Evolutionary conservation across 2,113 vertebrate species (phyloP).

Genomic region (Serinus canaria): DNA sequence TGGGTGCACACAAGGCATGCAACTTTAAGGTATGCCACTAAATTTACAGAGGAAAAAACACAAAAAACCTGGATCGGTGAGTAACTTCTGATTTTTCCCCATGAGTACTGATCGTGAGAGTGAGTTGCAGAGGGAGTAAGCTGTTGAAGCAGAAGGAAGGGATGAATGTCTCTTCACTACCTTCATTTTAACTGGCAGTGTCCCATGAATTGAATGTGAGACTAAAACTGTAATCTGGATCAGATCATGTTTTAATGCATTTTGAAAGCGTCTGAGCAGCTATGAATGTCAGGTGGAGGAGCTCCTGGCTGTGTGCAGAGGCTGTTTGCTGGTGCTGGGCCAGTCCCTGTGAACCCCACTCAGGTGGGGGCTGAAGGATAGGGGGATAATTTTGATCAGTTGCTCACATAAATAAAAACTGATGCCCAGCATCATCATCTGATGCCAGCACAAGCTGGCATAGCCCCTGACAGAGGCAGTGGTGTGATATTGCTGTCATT

Average conservation of each 20-base stretch:
- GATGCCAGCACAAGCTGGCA: not conserved
- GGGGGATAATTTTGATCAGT: not conserved
- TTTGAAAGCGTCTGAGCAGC: not conserved
- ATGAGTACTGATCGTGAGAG: not conserved
- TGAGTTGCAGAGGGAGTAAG: not conserved
- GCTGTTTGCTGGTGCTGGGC: not conserved
- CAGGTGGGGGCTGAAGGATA: not conserved
- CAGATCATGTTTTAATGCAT: not conserved
- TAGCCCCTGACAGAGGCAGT: not conserved
- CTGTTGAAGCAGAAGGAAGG: not conserved
- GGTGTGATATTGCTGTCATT: not conserved
- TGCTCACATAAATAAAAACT: not conserved
- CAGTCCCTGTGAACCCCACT: fast-evolving
- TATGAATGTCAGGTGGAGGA: not conserved
- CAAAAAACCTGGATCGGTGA: fast-evolving
- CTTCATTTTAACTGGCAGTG: not conserved
- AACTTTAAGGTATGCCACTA: not conserved
- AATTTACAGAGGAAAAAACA: not conserved
- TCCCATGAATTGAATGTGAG: not conserved
- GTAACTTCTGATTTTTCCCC: not conserved
- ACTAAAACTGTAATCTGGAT: constrained; percentile 3
- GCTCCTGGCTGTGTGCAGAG: not conserved
- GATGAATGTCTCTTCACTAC: not conserved
- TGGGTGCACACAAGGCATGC: too few relatives aligned
- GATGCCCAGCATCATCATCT: not conserved